A percentile compares a stretch with the other conserved stretches of the same genome.
phyloP scores from a whole-genome alignment of 1,140 invertebrate species.

The Camponotus pennsylvanicus region DNA sequence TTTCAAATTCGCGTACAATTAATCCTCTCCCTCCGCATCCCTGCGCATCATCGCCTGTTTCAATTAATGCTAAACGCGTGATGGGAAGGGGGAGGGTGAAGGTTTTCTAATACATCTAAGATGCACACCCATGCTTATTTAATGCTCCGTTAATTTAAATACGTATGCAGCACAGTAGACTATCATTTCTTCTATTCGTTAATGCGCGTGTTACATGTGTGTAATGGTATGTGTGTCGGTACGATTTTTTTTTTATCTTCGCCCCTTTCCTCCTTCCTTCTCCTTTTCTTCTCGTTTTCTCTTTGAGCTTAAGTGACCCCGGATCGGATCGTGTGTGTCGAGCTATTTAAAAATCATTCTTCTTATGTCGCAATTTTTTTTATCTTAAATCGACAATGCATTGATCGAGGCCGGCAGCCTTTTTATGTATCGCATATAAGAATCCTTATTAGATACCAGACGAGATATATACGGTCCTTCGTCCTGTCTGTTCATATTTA shows the following conservation, averaged over 20 bases:
- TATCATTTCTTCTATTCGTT: slow-evolving; percentile 73
- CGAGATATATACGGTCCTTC: slow-evolving; percentile 25
- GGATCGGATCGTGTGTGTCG: not conserved
- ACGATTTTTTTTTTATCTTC: slow-evolving; percentile 39
- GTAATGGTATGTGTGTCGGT: slow-evolving; percentile 50
- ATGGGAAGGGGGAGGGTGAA: slow-evolving; percentile 56
- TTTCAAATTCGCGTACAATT: not conserved
- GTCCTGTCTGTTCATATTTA: slow-evolving; percentile 2
- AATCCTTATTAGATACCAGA: slow-evolving; percentile 16
- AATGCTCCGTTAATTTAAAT: slow-evolving; percentile 78
- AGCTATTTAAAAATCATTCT: slow-evolving; percentile 8
- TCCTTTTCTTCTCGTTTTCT: not conserved
- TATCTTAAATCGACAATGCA: not conserved
- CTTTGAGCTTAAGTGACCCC: slow-evolving; percentile 33
- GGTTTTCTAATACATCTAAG: slow-evolving; percentile 77
- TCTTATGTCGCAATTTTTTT: not conserved
- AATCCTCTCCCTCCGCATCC: slow-evolving; percentile 34
- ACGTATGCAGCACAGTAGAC: slow-evolving; percentile 76
- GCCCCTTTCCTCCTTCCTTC: not conserved
- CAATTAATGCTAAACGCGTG: slow-evolving; percentile 75
- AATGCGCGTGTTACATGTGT: slow-evolving; percentile 66
- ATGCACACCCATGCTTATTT: slow-evolving; percentile 80
- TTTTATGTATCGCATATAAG: slow-evolving; percentile 3
- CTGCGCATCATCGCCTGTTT: slow-evolving; percentile 50
- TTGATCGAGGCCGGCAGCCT: slow-evolving; percentile 27